phyloP scores from a whole-genome alignment of 2,888 invertebrate genomes.

The Drosophila seclusa region DNA sequence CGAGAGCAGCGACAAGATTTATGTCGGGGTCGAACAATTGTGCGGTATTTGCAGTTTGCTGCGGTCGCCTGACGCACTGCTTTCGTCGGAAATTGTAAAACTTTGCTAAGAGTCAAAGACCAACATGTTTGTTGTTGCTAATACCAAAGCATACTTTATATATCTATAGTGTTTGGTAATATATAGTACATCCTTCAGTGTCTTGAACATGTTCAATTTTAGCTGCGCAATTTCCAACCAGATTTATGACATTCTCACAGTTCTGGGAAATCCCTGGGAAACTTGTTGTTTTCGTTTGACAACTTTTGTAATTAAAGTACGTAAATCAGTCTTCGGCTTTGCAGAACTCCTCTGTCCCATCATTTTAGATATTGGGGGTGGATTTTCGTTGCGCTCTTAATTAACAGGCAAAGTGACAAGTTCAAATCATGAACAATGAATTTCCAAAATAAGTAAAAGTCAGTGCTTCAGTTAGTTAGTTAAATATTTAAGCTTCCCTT shows the following conservation, averaged over 20 bases:
- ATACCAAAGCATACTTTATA: neutral
- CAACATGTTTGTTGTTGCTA: conserved; percentile 1
- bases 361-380: conserved; percentile 19
- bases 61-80: conserved; percentile 40
- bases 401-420: conserved; percentile 55
- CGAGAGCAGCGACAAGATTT: conserved; percentile 43
- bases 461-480: conserved; percentile 20
- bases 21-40: conserved; percentile 30
- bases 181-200: neutral
- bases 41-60: conserved; percentile 36
- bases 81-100: conserved; percentile 47
- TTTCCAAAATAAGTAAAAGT: conserved; percentile 44
- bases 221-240: conserved; percentile 32
- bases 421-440: conserved; percentile 41
- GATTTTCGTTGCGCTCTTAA: conserved; percentile 27
- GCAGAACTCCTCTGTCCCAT: too few species aligned
- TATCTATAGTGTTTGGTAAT: neutral
- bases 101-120: conserved; percentile 33
- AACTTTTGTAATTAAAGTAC: conserved; percentile 51
- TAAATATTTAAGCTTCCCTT: conserved; percentile 12
- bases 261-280: conserved; percentile 27
- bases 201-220: conserved; percentile 9
- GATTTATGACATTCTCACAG: conserved; percentile 38
- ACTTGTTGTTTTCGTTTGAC: neutral
- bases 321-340: conserved; percentile 44